Conservation (phyloP, 1,140 invertebrate species). For the Apis cerana region DNA sequence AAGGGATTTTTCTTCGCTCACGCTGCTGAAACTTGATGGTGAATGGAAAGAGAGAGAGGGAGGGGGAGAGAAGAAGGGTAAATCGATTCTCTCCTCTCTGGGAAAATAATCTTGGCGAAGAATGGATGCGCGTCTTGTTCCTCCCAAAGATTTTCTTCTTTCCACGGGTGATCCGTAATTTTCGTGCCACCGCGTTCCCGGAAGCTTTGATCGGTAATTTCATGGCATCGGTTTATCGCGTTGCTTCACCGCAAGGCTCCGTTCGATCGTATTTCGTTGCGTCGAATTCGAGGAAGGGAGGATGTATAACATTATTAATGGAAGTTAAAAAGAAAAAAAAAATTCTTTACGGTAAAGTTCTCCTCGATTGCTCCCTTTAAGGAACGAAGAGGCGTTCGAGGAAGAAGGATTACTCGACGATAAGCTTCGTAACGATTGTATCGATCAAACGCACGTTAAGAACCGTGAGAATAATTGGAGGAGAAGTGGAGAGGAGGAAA, state of each 20-base stretch:
- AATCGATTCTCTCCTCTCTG: conserved; percentile 12
- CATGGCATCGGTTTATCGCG: not conserved
- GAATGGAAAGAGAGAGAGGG: not conserved
- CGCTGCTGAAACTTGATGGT: not conserved
- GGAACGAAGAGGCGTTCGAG: not conserved
- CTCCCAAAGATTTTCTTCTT: conserved; percentile 25
- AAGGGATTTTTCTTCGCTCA: not conserved
- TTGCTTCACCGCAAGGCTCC: not conserved
- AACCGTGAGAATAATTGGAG: too few relatives aligned
- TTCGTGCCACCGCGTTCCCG: not conserved
- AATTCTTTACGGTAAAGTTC: not conserved
- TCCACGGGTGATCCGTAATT: conserved; percentile 12
- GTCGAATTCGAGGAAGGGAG: too few relatives aligned
- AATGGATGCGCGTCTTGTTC: conserved; percentile 17
- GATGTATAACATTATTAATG: too few relatives aligned
- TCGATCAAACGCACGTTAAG: too few relatives aligned
- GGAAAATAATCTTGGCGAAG: conserved; percentile 36
- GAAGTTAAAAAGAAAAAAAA: not conserved
- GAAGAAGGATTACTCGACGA: too few relatives aligned
- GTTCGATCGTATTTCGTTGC: not conserved
- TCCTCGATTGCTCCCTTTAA: too few relatives aligned
- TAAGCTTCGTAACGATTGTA: not conserved
- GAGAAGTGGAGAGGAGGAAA: too few relatives aligned
- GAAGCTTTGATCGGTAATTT: conserved; percentile 19
- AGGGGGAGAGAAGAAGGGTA: too few relatives aligned